Percentiles rank a stretch among this genome's conserved stretches.
phyloP scores from a whole-genome alignment of 64 coral and sea anemone species.

The Montipora cactus region DNA sequence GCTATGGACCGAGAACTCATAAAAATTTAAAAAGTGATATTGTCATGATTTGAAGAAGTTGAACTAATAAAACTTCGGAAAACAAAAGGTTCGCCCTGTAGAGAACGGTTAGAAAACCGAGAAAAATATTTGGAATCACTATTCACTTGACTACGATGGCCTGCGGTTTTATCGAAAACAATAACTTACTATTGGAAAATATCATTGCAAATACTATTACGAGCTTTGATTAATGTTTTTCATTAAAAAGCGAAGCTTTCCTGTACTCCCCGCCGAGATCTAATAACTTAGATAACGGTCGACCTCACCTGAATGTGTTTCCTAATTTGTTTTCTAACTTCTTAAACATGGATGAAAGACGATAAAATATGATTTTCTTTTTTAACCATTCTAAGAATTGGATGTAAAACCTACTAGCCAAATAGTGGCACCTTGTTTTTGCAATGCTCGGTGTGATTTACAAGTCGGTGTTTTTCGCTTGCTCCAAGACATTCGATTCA shows the following conservation, averaged over 20 bases:
- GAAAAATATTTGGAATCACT: conserved; percentile 25
- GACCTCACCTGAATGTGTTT: conserved; percentile 25
- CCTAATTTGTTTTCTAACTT: conserved; percentile 35
- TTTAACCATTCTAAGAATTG: background rate
- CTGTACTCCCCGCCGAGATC: conserved; percentile 33
- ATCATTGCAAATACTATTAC: conserved; percentile 34
- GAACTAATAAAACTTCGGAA: background rate
- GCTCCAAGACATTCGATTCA: background rate
- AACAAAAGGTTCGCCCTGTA: background rate
- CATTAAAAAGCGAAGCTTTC: conserved; percentile 29
- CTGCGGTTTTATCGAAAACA: conserved; percentile 32
- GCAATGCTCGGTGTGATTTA: background rate
- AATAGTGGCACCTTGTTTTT: background rate
- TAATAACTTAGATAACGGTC: conserved; percentile 57
- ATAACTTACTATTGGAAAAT: conserved; percentile 6
- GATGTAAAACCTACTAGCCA: too few species aligned
- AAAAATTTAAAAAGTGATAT: background rate
- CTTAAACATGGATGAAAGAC: background rate
- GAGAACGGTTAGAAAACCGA: background rate
- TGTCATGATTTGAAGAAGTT: background rate
- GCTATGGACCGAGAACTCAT: background rate
- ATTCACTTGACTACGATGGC: background rate
- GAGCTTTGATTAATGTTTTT: conserved; percentile 41
- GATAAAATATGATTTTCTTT: background rate
- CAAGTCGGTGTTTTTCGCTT: background rate